phyloP scores from a whole-genome alignment of 2,888 invertebrate species.

The Drosophila phalerata region DNA sequence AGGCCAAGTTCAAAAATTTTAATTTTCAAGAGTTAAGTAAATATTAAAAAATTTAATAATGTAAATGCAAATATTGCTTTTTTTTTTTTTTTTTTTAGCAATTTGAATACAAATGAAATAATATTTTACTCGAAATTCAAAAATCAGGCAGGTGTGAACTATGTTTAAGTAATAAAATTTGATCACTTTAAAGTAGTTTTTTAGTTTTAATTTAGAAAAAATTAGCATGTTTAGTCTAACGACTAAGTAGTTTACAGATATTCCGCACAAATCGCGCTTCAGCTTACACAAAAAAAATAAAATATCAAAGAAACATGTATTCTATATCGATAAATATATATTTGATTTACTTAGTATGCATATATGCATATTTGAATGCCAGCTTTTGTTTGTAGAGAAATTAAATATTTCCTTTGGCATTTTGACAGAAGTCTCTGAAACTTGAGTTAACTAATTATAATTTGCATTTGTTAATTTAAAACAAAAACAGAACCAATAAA shows the following conservation, averaged over 20 bases:
- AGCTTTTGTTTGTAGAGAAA: conserved; percentile 20
- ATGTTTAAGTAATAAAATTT: not conserved
- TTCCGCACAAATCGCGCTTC: conserved; percentile 18
- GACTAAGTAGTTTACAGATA: conserved; percentile 17
- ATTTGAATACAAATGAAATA: not conserved
- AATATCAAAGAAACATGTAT: not conserved
- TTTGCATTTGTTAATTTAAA: conserved; percentile 21
- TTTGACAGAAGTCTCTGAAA: not conserved
- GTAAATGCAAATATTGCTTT: not conserved
- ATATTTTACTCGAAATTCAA: not conserved
- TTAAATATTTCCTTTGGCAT: conserved; percentile 7
- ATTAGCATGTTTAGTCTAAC: conserved; percentile 28
- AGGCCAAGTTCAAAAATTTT: too few relatives aligned
- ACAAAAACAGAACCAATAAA: conserved; percentile 3
- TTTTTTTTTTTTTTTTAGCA: not conserved
- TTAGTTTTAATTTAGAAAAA: not conserved
- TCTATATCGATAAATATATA: not conserved
- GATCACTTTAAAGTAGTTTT: not conserved
- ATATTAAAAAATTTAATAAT: not conserved
- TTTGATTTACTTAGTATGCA: not conserved
- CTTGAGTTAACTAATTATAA: conserved; percentile 18
- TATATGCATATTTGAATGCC: conserved; percentile 20
- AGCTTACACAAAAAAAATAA: conserved; percentile 12
- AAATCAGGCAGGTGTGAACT: conserved; percentile 11
- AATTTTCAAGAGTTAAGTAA: not conserved